Evolutionary conservation across 1,140 invertebrate genomes (phyloP), one percentile per base, ranked within the genome.

Genomic region (Sycophila sp.): DNA sequence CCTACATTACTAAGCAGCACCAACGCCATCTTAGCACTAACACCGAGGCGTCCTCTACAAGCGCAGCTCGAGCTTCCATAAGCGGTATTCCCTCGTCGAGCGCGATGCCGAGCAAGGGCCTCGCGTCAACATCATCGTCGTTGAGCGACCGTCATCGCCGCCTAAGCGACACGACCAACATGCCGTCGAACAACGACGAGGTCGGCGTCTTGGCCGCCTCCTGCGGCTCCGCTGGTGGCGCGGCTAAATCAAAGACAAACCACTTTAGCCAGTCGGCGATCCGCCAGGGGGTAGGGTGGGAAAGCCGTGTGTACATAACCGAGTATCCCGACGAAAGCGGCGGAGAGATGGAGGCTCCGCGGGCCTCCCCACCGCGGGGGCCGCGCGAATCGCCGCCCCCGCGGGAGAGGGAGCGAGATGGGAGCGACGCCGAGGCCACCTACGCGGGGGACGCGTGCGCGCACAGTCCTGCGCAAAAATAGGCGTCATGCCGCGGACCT

Each of bases 241-340:
- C 81, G 77, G 78, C 80, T 85, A 84, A 86, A 85, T 86, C 83
- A 86, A 86, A 85, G 83, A 84, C 81, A 85, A 86, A 86, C 83
- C 82, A 86, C 83, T 85, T 84, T 82, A 81, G 76, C 76, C 76
- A 79, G 79, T 80, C 79, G 40, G 13, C 76, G 80, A 82, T 82
- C 70, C n/a, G n/a, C n/a, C n/a, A n/a, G n/a, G n/a, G n/a, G n/a
- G n/a, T n/a, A n/a, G 78, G 38, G 8, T 15, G 51, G 10, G 42
- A 36, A 63, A 63, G 17, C 26, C 64, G 56, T 42, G 70, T n/a
- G 40, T 42, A 63, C 55, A 59, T 59, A 30, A 26, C 10, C n/a
- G 42, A 62, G 10, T 17, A 47, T 51, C 19, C 38, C 11, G 19
- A 10, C 1, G 26, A 47, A 58, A 32, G 4, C 40, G 42, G 38